phyloP scores from a whole-genome alignment of 2,888 invertebrate species.

The Acrobasis consociella region DNA sequence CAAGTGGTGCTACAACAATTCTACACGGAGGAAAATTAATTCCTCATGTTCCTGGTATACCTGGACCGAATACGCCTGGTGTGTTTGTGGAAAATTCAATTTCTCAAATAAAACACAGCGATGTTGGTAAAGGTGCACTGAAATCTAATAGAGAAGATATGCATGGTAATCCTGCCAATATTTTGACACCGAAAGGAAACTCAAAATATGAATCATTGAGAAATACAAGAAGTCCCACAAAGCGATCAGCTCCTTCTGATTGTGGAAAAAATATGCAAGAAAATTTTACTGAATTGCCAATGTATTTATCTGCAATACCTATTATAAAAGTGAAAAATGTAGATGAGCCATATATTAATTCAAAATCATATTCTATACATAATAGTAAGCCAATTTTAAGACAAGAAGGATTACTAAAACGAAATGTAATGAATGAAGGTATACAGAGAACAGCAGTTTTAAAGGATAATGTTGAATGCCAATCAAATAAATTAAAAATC shows the following conservation, averaged over 20 bases:
- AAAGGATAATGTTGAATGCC: conserved; percentile 60
- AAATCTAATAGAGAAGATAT: conserved; percentile 48
- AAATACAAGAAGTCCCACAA: conserved; percentile 54
- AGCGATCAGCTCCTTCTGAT: conserved; percentile 48
- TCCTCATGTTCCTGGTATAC: conserved; percentile 93
- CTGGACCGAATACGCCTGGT: conserved; percentile 88
- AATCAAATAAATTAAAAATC: conserved; percentile 51
- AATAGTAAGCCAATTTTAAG: conserved; percentile 48
- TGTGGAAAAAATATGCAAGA: conserved; percentile 55
- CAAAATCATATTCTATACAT: conserved; percentile 51
- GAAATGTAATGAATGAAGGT: conserved; percentile 54
- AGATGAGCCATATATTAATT: conserved; percentile 55
- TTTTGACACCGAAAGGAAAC: conserved; percentile 45
- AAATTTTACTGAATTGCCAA: conserved; percentile 47
- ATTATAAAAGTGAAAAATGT: conserved; percentile 69
- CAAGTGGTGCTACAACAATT: conserved; percentile 85
- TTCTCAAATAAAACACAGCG: conserved; percentile 50
- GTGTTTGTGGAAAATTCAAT: conserved; percentile 58
- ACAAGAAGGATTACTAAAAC: conserved; percentile 60
- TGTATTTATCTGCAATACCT: conserved; percentile 54
- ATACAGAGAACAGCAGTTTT: conserved; percentile 56
- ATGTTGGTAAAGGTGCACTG: conserved; percentile 44
- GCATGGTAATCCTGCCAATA: conserved; percentile 44
- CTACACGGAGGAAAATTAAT: conserved; percentile 89
- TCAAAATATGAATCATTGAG: conserved; percentile 57